These are phyloP conservation scores for Mallateleia sp. DNA, from an alignment of 2,888 invertebrate genomes.

Conservation along the genomic window DNA sequence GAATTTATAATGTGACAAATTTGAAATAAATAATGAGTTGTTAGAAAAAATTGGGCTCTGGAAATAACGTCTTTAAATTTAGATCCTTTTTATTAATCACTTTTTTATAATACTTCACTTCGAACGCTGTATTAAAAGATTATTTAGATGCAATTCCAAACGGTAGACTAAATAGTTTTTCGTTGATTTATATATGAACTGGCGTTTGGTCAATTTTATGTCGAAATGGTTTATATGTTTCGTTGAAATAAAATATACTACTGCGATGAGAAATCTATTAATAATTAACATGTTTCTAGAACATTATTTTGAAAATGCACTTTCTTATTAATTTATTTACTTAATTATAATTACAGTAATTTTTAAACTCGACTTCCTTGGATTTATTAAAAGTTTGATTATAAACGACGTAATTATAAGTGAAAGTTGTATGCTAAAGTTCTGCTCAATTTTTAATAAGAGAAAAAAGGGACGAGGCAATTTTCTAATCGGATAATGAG, in stretches of 20 bases:
- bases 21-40: conserved; percentile 52
- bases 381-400: no score
- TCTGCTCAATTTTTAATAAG: no score
- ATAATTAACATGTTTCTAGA: conserved; percentile 47
- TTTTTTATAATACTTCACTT: conserved; percentile 9
- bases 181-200: conserved; percentile 74
- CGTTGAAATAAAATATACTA: conserved; percentile 48
- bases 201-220: conserved; percentile 72
- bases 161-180: conserved; percentile 62
- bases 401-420: no score
- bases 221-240: conserved; percentile 65
- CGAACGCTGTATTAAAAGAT: conserved; percentile 52
- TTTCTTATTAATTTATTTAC: no score
- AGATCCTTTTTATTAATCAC: conserved; percentile 17
- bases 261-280: conserved; percentile 50
- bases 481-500: conserved; percentile 68
- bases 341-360: no score
- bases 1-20: conserved; percentile 59
- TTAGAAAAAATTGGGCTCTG: no score
- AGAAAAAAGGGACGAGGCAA: background rate
- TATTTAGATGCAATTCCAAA: conserved; percentile 48
- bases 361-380: no score
- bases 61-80: conserved; percentile 26
- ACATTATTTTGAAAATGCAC: conserved; percentile 26
- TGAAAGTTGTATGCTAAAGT: no score